A percentile compares a stretch with the other conserved stretches of the same genome.
These are phyloP conservation scores for Diabrotica undecimpunctata DNA, from an alignment of 1,140 invertebrate genomes.

Conservation along the genomic window DNA sequence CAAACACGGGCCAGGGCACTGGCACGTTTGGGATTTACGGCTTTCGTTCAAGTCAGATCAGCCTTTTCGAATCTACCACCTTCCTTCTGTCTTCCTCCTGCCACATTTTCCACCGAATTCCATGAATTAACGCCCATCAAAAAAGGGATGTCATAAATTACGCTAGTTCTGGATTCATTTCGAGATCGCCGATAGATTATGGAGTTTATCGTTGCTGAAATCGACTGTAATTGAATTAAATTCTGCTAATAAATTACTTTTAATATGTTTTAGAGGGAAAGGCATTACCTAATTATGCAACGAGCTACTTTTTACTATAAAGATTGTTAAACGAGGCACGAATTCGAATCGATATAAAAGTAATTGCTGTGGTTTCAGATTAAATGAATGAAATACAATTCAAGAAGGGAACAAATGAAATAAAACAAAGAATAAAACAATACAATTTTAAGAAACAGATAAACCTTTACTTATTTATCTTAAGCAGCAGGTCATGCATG, in stretches of 20 bases:
- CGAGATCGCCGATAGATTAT: slow-evolving; percentile 14
- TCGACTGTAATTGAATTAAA: slow-evolving; percentile 17
- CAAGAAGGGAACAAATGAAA: no score
- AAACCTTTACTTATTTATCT: no score
- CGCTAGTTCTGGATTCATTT: slow-evolving; percentile 11
- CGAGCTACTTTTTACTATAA: background rate
- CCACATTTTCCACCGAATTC: background rate
- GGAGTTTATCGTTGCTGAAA: slow-evolving; percentile 13
- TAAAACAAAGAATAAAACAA: no score
- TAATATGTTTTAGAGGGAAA: slow-evolving; percentile 2
- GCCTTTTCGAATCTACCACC: background rate
- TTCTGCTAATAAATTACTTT: slow-evolving; percentile 13
- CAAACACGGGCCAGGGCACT: background rate
- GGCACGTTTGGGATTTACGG: slow-evolving; percentile 11
- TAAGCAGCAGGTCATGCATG: no score
- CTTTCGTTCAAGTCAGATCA: slow-evolving; percentile 4
- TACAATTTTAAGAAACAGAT: no score
- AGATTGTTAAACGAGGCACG: no score
- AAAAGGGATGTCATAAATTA: slow-evolving; percentile 15
- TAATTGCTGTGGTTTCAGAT: no score
- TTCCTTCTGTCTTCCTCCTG: slow-evolving; percentile 8
- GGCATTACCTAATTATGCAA: background rate
- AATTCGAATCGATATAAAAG: no score
- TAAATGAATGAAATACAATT: no score
- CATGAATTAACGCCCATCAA: slow-evolving; percentile 16